Evolutionary conservation across 2,888 invertebrate species (phyloP), one percentile per base, ranked within the genome.

Genomic region (Sinodicranocentrus sp.): DNA sequence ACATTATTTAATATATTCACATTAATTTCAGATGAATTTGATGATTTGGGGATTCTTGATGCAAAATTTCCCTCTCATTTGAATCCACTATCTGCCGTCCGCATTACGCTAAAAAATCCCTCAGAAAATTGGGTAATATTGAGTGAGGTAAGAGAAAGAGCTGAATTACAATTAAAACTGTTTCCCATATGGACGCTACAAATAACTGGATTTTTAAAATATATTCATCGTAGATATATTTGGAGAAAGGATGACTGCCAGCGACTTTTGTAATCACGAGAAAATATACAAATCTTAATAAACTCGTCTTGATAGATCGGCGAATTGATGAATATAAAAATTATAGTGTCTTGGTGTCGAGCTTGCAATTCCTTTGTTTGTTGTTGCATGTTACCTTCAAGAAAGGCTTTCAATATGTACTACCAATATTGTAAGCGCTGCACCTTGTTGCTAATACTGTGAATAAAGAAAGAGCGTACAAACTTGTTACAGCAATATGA

Each of bases 51-150:
- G 2, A 91, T 97, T 80, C 96, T 96, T 28, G 94, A 94, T 80
- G 96, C 95, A 0, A 91, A 90, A 21, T 91, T 95, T 23, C 93
- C 94, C 89, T 91, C 92, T 15, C 92, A 92, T 76, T 91, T 95
- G 54, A 96, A 95, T 54, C 93, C 93, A 84, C 92, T 98, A 48
- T 91, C 92, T 70, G 93, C 93, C 65, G 91, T 98, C 86, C 93
- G 97, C 65, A 92, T 98, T n/a, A 93, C 93, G 84, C 94, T 97
- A 19, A 94, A 94, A 88, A 93, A 93, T 84, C 94, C 95, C 89
- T 96, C 95, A 90, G 94, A 94, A 87, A 95, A 95, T 90, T 98
- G 97, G 98, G 96, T 95, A 6, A 94, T 98, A 88, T 92, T 98
- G 59, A 97, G 96, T 90, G 98, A 98, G 93, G 96, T 97, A 90